These are phyloP conservation scores for Hypsopygia costalis DNA, from an alignment of 2,888 invertebrate species.

Conservation along the genomic window DNA sequence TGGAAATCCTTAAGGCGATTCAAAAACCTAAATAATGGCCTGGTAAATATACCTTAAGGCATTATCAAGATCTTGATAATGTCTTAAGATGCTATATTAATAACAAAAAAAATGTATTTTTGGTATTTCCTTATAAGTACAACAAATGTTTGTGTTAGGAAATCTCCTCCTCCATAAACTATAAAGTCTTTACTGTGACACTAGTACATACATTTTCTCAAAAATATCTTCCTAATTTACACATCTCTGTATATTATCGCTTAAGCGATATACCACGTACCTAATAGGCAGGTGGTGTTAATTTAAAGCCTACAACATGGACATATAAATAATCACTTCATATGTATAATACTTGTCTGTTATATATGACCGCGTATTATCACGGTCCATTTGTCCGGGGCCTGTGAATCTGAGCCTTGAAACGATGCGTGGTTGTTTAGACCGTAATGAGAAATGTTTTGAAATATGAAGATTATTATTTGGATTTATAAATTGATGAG, in stretches of 20 bases:
- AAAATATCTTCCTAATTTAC: no score
- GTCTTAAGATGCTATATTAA: no score
- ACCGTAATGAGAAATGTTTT: neutral
- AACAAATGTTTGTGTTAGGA: no score
- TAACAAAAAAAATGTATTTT: no score
- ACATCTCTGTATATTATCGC: constrained; percentile 5
- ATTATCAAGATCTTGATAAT: no score
- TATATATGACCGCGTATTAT: constrained; percentile 12
- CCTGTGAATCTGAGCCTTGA: constrained; percentile 11
- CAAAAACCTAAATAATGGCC: no score
- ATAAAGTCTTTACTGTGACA: no score
- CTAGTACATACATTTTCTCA: no score
- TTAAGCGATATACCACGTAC: neutral
- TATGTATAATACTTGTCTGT: constrained; percentile 26
- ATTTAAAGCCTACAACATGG: constrained; percentile 48
- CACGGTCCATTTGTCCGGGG: constrained; percentile 4
- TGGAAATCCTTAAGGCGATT: no score
- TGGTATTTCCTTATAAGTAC: no score
- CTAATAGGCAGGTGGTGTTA: constrained; percentile 45
- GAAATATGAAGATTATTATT: neutral
- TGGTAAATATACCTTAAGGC: no score
- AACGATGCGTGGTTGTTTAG: constrained; percentile 2
- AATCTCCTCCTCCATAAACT: no score
- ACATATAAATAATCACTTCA: constrained; percentile 46
- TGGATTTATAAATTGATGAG: neutral